These are phyloP conservation scores for Limnephilus rhombicus DNA, from an alignment of 2,888 invertebrate genomes.

Conservation along the genomic window DNA sequence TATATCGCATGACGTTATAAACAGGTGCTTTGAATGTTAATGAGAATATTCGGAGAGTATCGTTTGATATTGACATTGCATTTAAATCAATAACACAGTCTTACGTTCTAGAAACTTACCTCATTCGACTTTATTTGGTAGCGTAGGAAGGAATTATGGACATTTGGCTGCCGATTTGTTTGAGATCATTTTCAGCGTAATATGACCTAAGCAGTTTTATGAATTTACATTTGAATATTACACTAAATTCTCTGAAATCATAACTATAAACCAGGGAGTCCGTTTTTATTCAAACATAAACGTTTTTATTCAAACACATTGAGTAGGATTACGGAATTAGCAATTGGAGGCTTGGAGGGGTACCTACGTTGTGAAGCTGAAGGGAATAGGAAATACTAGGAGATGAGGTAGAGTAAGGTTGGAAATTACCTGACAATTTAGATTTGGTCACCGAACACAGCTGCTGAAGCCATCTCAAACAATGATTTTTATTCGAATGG, in stretches of 20 bases:
- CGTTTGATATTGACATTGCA: slow-evolving; percentile 6
- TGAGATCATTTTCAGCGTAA: background rate
- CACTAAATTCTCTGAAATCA: background rate
- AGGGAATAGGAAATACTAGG: no score
- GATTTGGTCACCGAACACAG: no score
- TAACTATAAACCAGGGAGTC: no score
- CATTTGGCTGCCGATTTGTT: background rate
- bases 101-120: background rate
- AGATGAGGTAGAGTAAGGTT: no score
- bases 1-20: background rate
- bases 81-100: background rate
- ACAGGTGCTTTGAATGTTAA: slow-evolving; percentile 10
- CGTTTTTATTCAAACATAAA: no score
- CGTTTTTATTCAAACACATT: no score
- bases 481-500: no score
- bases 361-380: no score
- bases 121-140: background rate
- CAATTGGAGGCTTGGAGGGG: no score
- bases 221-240: background rate
- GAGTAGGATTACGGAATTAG: no score
- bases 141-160: background rate
- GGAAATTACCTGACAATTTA: no score
- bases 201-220: background rate
- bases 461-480: no score
- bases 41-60: background rate